Conservation (phyloP, 2,797 vertebrate species). For the Cryptoblepharus egeriae region DNA sequence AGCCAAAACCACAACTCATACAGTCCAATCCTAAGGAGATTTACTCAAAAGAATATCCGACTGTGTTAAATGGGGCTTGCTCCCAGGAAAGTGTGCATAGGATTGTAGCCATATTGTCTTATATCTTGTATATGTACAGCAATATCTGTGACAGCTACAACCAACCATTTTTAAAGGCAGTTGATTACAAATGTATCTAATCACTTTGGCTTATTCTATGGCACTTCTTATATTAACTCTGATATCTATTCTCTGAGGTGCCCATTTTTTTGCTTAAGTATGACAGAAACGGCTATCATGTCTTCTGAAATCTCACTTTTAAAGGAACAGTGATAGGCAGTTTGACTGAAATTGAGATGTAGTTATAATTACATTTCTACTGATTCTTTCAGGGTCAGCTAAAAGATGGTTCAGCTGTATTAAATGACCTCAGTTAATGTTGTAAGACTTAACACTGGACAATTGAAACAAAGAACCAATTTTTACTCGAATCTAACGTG, state of each 20-base stretch:
- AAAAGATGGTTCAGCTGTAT: not conserved
- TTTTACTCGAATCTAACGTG: too few relatives aligned
- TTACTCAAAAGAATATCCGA: too few relatives aligned
- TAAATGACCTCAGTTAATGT: not conserved
- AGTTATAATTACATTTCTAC: not conserved
- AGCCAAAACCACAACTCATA: constrained; percentile 8
- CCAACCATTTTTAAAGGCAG: constrained; percentile 12
- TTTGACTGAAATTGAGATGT: not conserved
- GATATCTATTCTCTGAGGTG: not conserved
- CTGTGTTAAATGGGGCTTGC: too few relatives aligned
- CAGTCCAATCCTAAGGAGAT: too few relatives aligned
- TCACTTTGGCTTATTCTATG: constrained; percentile 9
- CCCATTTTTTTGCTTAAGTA: not conserved
- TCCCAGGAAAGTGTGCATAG: too few relatives aligned
- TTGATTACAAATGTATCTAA: constrained; percentile 23
- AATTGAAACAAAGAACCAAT: too few relatives aligned
- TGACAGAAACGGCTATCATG: not conserved
- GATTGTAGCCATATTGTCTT: too few relatives aligned
- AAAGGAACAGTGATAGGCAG: not conserved
- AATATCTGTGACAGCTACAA: not conserved
- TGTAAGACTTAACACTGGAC: not conserved
- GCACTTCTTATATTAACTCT: not conserved
- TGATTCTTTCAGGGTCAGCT: not conserved
- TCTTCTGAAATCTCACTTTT: not conserved
- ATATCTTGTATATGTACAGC: not conserved